Base-by-base conservation (phyloP, 2,888 invertebrate genomes). In the Pollenia amentaria region DNA sequence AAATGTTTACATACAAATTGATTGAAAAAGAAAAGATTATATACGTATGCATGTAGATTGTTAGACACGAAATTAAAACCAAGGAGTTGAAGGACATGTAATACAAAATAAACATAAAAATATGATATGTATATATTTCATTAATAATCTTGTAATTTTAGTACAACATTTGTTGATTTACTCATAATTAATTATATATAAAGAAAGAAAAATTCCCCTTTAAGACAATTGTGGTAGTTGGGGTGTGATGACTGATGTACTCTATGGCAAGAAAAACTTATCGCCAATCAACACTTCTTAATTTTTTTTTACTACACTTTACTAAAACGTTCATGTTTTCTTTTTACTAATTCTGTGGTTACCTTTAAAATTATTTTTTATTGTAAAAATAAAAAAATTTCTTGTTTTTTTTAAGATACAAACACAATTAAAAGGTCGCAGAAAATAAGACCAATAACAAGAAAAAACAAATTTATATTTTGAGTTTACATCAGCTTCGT, bases 1-100 rank as follows among this genome's bases (percentile, higher is more conserved):
- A 64, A 84, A 87, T 87, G 87, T 87, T 87, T 87, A 84, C 80
- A 79, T 76, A 83, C 72, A 80, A 81, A 75, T 80, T 69, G 51
- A 18, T 53, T 77, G 67, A 80, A 81, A 87, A 82, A 29, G 29
- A 29, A 29, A 29, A 29, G 0, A 80, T 11, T 29, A 51, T 51
- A 42, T 16, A n/a, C 14, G 51, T 16, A 46, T 38, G 11, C 51
- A 64, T 18, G 46, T 55, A 81, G 40, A 80, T 69, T 67, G 18
- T 38, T 44, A 84, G 57, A 55, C 48, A 65, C 4, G 72, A 69
- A 75, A 42, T 21, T 14, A 18, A 64, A 64, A 44, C n/a, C 16
- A 67, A 76, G 77, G 69, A 73, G 12, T 73, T 84, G 73, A 84
- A 84, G 75, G 84, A 72, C 72, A 60, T 80, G 69, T 75, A 69